Conservation (phyloP, 2,888 invertebrate species). For the Eucriotettix oculatus region DNA sequence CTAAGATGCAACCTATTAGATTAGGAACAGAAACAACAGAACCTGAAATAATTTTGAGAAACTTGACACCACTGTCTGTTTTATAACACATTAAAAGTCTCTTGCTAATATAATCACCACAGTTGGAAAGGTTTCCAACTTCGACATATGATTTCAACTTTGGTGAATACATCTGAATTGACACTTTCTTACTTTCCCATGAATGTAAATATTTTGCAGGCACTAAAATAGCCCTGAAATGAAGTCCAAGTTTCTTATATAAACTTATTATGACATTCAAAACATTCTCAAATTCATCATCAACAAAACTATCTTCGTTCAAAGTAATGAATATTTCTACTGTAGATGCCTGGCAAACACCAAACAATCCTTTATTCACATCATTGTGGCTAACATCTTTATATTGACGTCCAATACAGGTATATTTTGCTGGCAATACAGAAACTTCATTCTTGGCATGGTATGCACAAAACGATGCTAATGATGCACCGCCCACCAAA, state of each 20-base stretch:
- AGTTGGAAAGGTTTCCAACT: conserved; percentile 55
- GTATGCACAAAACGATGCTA: conserved; percentile 56
- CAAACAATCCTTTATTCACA: conserved; percentile 36
- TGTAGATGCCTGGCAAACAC: conserved; percentile 49
- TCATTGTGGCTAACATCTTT: conserved; percentile 27
- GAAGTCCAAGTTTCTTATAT: conserved; percentile 48
- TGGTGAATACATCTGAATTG: conserved; percentile 59
- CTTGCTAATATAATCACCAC: conserved; percentile 59
- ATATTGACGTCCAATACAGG: conserved; percentile 55
- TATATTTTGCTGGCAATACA: conserved; percentile 51
- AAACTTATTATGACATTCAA: conserved; percentile 33
- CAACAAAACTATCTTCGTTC: conserved; percentile 31
- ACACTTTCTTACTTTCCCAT: conserved; percentile 50
- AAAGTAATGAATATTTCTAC: conserved; percentile 45
- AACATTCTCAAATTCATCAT: conserved; percentile 37
- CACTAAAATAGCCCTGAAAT: conserved; percentile 45
- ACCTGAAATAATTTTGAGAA: conserved; percentile 53
- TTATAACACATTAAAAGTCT: conserved; percentile 52
- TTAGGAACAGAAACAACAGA: conserved; percentile 56
- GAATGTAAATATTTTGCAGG: conserved; percentile 41
- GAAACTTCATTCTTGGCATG: conserved; percentile 49
- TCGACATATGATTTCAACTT: conserved; percentile 44
- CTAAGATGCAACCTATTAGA: conserved; percentile 54
- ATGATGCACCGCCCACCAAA: conserved; percentile 57
- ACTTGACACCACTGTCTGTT: conserved; percentile 36